These are phyloP conservation scores for Rana temporaria DNA, from an alignment of 2,113 vertebrate genomes.

Conservation along the genomic window DNA sequence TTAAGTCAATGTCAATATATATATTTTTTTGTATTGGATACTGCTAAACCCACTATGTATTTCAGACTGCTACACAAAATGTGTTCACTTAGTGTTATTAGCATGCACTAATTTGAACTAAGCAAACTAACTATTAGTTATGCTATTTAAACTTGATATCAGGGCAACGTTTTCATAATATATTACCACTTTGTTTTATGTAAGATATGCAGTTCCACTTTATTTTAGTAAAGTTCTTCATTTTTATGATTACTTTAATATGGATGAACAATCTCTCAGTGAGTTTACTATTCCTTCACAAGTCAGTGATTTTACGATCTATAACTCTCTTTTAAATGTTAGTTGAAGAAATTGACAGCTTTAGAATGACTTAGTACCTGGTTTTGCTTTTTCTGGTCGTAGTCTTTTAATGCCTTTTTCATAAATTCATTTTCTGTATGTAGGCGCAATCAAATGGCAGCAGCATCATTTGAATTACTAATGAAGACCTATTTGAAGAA, in stretches of 20 bases:
- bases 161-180: too few species aligned
- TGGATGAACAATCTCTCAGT: not conserved
- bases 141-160: too few species aligned
- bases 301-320: slow-evolving; percentile 10
- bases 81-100: too few species aligned
- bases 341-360: not conserved
- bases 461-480: slow-evolving; percentile 12
- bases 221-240: not conserved
- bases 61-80: too few species aligned
- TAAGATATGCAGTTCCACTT: too few species aligned
- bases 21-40: too few species aligned
- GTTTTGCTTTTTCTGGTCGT: slow-evolving; percentile 6
- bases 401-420: slow-evolving; percentile 13
- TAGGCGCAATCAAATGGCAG: slow-evolving; percentile 29
- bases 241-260: not conserved
- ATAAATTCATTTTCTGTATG: slow-evolving; percentile 45
- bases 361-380: not conserved
- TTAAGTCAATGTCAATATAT: too few species aligned
- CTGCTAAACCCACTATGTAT: too few species aligned
- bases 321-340: slow-evolving; percentile 8
- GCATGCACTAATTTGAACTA: too few species aligned
- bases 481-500: slow-evolving; percentile 4
- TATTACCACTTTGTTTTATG: too few species aligned
- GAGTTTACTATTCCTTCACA: not conserved
- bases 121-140: too few species aligned